Conservation (phyloP, 2,888 invertebrate species). For the Cryptosula pallasiana region DNA sequence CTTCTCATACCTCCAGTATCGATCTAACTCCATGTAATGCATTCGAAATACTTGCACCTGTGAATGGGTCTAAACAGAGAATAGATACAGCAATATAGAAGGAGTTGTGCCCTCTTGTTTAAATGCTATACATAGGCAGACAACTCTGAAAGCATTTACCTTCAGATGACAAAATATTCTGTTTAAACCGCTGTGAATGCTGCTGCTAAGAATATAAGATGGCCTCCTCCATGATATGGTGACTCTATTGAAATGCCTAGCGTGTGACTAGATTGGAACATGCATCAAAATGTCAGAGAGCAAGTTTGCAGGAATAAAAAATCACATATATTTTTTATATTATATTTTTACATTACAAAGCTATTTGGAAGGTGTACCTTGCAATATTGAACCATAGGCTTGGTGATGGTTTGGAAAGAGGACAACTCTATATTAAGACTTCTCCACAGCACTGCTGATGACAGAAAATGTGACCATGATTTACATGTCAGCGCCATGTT, state of each 20-base stretch:
- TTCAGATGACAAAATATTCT: constrained; percentile 9
- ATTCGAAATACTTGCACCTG: constrained; percentile 35
- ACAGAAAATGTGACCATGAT: constrained; percentile 33
- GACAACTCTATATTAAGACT: constrained; percentile 33
- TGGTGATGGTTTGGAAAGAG: constrained; percentile 32
- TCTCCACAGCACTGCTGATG: constrained; percentile 35
- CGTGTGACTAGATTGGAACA: constrained; percentile 29
- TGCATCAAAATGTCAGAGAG: no score
- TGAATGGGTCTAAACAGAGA: constrained; percentile 25
- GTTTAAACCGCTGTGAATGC: not conserved
- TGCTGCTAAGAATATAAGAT: constrained; percentile 29
- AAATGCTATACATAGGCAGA: no score
- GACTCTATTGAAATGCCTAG: constrained; percentile 33
- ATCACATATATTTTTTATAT: no score
- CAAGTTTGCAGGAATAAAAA: no score
- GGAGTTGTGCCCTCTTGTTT: no score
- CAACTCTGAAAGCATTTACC: no score
- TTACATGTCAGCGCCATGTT: constrained; percentile 34
- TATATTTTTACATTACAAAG: no score
- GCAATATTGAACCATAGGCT: constrained; percentile 30
- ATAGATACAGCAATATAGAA: no score
- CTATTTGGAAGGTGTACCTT: no score
- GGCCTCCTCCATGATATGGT: constrained; percentile 37
- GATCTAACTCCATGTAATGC: constrained; percentile 35
- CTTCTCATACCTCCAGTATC: constrained; percentile 40